Evolutionary conservation across 2,113 vertebrate genomes (phyloP).

Genomic region (Conger conger): DNA sequence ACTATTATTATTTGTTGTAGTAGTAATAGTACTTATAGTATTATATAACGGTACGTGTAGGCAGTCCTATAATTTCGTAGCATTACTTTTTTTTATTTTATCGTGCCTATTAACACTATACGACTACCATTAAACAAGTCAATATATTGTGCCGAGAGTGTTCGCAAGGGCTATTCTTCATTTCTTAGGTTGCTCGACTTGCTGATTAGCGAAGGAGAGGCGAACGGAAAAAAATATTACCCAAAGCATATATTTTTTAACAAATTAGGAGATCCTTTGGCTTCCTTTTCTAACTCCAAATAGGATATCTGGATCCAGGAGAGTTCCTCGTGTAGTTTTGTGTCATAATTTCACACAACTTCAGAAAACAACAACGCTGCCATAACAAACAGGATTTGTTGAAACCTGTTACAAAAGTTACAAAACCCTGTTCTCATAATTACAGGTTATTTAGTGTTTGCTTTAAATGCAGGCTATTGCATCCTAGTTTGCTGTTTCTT

Average conservation of each 20-base stretch:
- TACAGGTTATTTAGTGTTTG: neutral
- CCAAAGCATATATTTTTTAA: conserved; percentile 63
- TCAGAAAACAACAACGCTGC: neutral
- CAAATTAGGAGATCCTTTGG: conserved; percentile 57
- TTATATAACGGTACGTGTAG: neutral
- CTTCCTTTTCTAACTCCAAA: conserved; percentile 66
- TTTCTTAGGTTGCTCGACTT: neutral
- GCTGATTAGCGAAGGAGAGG: neutral
- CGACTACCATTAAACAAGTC: neutral
- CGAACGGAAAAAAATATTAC: too few species aligned
- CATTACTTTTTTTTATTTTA: conserved; percentile 1
- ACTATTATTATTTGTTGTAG: neutral
- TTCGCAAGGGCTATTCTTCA: neutral
- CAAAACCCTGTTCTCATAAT: neutral
- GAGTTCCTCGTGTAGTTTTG: conserved; percentile 22
- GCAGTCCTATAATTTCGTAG: neutral
- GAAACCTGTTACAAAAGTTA: neutral
- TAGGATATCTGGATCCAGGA: neutral
- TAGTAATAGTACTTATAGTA: neutral
- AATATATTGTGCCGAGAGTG: neutral
- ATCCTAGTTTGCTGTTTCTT: neutral
- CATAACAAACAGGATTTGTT: neutral
- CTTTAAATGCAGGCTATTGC: neutral
- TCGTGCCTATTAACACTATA: neutral
- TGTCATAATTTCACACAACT: neutral